A percentile compares a stretch with the other conserved stretches of the same genome.
Conservation (phyloP, 1,140 invertebrate genomes). For the Delia radicum region DNA sequence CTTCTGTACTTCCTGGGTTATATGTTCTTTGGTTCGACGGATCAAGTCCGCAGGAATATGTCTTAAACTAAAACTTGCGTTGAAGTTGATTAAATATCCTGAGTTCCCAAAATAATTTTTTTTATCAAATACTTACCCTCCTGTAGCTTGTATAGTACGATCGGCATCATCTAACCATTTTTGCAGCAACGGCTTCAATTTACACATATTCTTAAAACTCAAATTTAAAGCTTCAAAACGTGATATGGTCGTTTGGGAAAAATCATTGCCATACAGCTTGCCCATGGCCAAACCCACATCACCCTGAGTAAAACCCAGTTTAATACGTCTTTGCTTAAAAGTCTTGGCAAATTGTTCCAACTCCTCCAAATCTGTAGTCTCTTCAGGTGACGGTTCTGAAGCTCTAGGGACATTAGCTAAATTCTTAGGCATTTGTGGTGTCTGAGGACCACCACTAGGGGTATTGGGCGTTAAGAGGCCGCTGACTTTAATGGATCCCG, state of each 20-base stretch:
- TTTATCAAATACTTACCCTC: constrained; percentile 39
- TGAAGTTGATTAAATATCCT: too few species aligned
- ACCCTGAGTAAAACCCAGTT: constrained; percentile 96
- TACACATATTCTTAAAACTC: constrained; percentile 99
- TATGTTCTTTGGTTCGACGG: too few species aligned
- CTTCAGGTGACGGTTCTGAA: constrained; percentile 80
- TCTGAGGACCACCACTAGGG: constrained; percentile 47
- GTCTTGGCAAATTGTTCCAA: constrained; percentile 95
- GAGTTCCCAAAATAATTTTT: background rate
- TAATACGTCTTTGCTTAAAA: constrained; percentile 93
- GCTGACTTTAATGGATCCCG: constrained; percentile 39
- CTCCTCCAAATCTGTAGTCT: constrained; percentile 93
- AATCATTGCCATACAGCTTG: constrained; percentile 97
- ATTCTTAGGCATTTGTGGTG: constrained; percentile 60
- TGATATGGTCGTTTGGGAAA: constrained; percentile 98
- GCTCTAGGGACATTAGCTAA: constrained; percentile 55
- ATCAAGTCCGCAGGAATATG: too few species aligned
- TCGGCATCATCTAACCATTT: constrained; percentile 98
- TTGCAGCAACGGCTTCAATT: constrained; percentile 93
- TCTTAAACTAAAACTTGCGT: too few species aligned
- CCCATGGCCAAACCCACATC: constrained; percentile 98
- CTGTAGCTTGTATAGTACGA: constrained; percentile 79
- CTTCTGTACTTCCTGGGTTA: too few species aligned
- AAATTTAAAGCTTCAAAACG: constrained; percentile 97
- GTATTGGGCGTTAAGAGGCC: constrained; percentile 56